Percentiles rank a stretch among this genome's conserved stretches.
Evolutionary conservation across 1,140 invertebrate species (phyloP).

Genomic region (Camponotus pennsylvanicus): DNA sequence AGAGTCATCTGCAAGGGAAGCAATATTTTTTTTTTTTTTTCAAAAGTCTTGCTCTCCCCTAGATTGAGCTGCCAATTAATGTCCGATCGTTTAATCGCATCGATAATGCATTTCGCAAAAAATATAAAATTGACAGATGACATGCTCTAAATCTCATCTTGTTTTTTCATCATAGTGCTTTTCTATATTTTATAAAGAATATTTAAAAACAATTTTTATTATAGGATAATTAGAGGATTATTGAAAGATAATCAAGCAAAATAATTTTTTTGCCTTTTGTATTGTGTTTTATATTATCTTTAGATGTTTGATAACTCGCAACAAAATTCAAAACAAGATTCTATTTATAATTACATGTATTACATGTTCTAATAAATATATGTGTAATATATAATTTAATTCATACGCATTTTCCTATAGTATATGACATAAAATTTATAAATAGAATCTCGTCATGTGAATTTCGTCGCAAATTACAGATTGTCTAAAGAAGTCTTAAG

Average conservation of each 20-base stretch:
- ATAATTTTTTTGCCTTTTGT: neutral
- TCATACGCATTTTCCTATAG: too few species aligned
- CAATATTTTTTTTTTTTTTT: neutral
- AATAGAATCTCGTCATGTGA: too few species aligned
- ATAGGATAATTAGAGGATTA: neutral
- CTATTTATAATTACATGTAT: too few species aligned
- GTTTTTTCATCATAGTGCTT: neutral
- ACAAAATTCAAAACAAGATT: too few species aligned
- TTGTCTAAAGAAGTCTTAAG: too few species aligned
- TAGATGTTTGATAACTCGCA: too few species aligned
- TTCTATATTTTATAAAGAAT: neutral
- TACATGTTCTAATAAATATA: too few species aligned
- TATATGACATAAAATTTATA: too few species aligned
- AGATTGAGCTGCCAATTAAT: neutral
- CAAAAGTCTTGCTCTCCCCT: neutral
- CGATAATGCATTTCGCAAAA: neutral
- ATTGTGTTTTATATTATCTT: neutral
- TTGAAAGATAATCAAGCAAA: neutral
- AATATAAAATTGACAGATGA: neutral
- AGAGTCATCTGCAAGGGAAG: conserved; percentile 89
- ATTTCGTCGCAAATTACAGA: too few species aligned
- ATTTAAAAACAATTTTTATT: neutral
- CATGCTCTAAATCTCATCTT: neutral
- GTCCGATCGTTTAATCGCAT: neutral
- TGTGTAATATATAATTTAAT: too few species aligned